Conservation (phyloP, 2,888 invertebrate genomes). For the Eurytoma adleriae region DNA sequence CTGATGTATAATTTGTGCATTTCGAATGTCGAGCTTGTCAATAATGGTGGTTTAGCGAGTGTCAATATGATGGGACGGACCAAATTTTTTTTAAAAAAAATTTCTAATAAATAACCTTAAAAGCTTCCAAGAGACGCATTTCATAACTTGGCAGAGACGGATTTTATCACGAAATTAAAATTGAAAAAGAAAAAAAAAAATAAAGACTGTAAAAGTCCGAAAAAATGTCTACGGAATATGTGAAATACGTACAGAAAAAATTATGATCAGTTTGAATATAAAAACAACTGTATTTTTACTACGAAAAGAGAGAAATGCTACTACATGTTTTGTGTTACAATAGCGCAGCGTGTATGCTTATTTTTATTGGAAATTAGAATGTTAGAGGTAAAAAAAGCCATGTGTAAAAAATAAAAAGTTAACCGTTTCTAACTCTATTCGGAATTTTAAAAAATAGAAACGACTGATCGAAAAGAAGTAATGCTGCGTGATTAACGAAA, state of each 20-base stretch:
- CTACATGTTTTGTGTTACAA: constrained; percentile 46
- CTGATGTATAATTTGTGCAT: constrained; percentile 25
- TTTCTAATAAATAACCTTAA: constrained; percentile 3
- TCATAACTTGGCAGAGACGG: constrained; percentile 37
- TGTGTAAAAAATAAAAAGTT: constrained; percentile 25
- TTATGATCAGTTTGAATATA: constrained; percentile 41
- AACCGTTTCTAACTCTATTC: constrained; percentile 28
- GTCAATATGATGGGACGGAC: constrained; percentile 41
- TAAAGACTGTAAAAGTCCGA: constrained; percentile 41
- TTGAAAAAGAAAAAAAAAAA: constrained; percentile 19
- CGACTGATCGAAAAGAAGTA: constrained; percentile 38
- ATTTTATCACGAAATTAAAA: constrained; percentile 48
- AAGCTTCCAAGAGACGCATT: constrained; percentile 45
- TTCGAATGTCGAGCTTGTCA: constrained; percentile 27
- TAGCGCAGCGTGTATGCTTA: constrained; percentile 38
- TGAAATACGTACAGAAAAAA: constrained; percentile 37
- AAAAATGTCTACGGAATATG: constrained; percentile 37
- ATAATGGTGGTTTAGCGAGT: constrained; percentile 37
- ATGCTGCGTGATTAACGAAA: constrained; percentile 27
- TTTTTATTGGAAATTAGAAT: constrained; percentile 39
- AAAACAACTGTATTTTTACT: constrained; percentile 51
- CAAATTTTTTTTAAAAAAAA: constrained; percentile 43
- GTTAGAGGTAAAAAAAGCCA: constrained; percentile 30
- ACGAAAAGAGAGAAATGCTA: constrained; percentile 37
- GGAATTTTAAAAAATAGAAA: constrained; percentile 26